Evolutionary conservation across 1,140 invertebrate species (phyloP), one percentile per base, ranked within the genome.

Genomic region (Thereuonema tuberculata): DNA sequence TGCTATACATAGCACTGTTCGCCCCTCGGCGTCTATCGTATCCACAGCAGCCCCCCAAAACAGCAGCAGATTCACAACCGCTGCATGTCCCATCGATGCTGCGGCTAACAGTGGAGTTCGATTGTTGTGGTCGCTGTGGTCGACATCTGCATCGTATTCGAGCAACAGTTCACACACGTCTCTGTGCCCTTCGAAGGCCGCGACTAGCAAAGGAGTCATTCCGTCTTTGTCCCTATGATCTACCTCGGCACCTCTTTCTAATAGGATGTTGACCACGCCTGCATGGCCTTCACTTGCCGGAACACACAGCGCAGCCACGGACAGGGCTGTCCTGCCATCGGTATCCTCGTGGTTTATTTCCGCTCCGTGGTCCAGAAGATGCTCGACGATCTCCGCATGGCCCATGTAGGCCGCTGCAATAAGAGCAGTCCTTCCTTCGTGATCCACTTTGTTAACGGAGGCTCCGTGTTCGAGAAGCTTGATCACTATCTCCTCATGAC

Each of bases 41-140:
- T 93, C 89, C 23, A 91, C 85, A 68, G 87, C 87, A 65, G 87
- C 89, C 24, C 89, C 88, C 87, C 88, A 91, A 72, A 90, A 90
- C 27, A 93, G 74, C 25, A 93, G 72, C 43, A 89, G 73, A 46
- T 83, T 81, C 1, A 92, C 87, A 24, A 92, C 86, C 20, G 81
- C 78, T 5, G 84, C 81, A 70, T 92, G 87, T 1, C 88, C 88
- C 81, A 89, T 89, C 17, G 86, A 89, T 5, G 87, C 87, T 3
- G 88, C 87, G 5, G 87, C 87, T 80, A 78, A 71, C 37, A 93
- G 71, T 0, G 88, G 86, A 9, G 85, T 89, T 29, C 87, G 74
- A 1, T 85, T 85, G 59, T 83, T 84, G 53, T 82, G 80, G 66
- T 93, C 89, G 21, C 82, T 80, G 64, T 89, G 83, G 73, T 93